Evolutionary conservation across 37 sponge, comb jelly and placozoan species (phyloP).

Genomic region (Oopsacas minuta): DNA sequence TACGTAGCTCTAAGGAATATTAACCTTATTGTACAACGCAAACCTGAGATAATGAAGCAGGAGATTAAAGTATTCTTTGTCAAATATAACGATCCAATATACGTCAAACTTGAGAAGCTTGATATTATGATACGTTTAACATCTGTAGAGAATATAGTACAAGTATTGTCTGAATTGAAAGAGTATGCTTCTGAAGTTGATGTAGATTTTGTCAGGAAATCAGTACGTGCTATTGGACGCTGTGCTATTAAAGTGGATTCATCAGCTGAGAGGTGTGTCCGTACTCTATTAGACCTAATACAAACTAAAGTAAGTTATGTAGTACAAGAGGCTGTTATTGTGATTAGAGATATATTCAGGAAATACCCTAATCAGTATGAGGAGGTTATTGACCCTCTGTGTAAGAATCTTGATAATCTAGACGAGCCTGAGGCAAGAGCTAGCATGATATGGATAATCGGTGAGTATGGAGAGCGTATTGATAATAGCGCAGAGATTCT

Average conservation of each 20-base stretch:
- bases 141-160: slow-evolving; percentile 66
- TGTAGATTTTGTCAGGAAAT: slow-evolving; percentile 96
- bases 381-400: slow-evolving; percentile 87
- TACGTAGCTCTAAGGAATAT: slow-evolving; percentile 96
- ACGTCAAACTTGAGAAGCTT: slow-evolving; percentile 97
- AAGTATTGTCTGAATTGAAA: slow-evolving; percentile 88
- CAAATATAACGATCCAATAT: slow-evolving; percentile 98
- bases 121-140: slow-evolving; percentile 98
- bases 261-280: slow-evolving; percentile 81
- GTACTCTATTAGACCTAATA: slow-evolving; percentile 87
- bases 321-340: slow-evolving; percentile 92
- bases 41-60: slow-evolving; percentile 74
- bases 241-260: slow-evolving; percentile 99
- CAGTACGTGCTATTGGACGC: slow-evolving; percentile 93
- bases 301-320: slow-evolving; percentile 98
- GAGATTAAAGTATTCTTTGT: slow-evolving; percentile 99
- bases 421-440: slow-evolving; percentile 99
- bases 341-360: slow-evolving; percentile 91
- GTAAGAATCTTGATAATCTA: slow-evolving; percentile 93
- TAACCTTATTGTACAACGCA: slow-evolving; percentile 86
- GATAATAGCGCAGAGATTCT: slow-evolving; percentile 87
- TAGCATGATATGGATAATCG: slow-evolving; percentile 98
- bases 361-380: slow-evolving; percentile 99
- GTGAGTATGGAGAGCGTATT: slow-evolving; percentile 96
- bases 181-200: slow-evolving; percentile 99